phyloP scores from a whole-genome alignment of 2,113 vertebrate species.

The Nothoprocta pentlandii region DNA sequence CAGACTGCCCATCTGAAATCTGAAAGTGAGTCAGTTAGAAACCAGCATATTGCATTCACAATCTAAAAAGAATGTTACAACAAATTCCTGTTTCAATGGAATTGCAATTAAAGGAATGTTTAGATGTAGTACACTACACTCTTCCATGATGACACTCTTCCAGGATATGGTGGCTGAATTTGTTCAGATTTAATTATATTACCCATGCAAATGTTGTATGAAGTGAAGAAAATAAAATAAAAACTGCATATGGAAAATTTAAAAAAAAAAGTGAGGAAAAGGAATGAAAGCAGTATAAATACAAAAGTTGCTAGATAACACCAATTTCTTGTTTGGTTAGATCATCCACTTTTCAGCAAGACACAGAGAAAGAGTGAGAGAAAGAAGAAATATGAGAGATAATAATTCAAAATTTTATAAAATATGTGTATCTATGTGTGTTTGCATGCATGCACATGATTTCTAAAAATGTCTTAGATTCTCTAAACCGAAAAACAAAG shows the following conservation, averaged over 20 bases:
- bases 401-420: background rate
- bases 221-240: background rate
- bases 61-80: slow-evolving; percentile 45
- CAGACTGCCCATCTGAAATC: background rate
- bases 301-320: background rate
- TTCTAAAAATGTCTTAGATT: background rate
- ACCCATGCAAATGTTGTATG: background rate
- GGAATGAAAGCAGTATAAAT: background rate
- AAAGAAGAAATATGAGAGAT: background rate
- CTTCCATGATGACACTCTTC: slow-evolving; percentile 22
- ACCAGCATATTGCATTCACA: slow-evolving; percentile 12
- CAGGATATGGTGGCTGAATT: slow-evolving; percentile 23
- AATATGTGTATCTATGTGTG: fast-evolving
- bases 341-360: too few relatives aligned
- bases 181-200: background rate
- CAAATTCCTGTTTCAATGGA: slow-evolving; percentile 39
- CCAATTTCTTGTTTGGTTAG: background rate
- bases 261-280: too few relatives aligned
- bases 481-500: background rate
- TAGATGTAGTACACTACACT: background rate
- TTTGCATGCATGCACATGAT: background rate
- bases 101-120: slow-evolving; percentile 15
- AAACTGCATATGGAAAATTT: too few relatives aligned
- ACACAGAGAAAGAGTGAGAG: too few relatives aligned
- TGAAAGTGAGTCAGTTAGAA: background rate